Evolutionary conservation across 2,797 vertebrate species (phyloP).

Genomic region (Manis javanica): DNA sequence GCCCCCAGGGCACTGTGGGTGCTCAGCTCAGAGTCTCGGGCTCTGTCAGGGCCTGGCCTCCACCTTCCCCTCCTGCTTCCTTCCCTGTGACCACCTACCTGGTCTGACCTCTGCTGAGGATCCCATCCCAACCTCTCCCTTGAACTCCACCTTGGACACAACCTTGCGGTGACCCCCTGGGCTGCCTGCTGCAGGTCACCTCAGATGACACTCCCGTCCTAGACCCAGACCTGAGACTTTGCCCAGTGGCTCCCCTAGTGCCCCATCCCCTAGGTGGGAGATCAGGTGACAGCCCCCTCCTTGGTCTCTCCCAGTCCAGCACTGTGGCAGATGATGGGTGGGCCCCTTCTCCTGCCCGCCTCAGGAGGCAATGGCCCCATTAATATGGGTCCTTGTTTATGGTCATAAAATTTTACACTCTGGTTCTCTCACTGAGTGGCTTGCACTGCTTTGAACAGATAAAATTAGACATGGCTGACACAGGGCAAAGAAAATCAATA

Average conservation of each 20-base stretch:
- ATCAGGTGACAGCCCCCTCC: rapidly evolving
- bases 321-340: background rate
- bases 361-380: background rate
- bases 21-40: background rate
- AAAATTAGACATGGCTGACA: constrained; percentile 65
- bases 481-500: constrained; percentile 81
- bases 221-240: background rate
- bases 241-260: background rate
- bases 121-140: rapidly evolving
- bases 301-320: background rate
- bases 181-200: background rate
- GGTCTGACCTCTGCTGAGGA: background rate
- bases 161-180: rapidly evolving
- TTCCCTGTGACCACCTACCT: rapidly evolving
- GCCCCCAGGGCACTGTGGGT: rapidly evolving
- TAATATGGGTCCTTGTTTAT: background rate
- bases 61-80: background rate
- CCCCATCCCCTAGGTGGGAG: background rate
- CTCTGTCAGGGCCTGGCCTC: rapidly evolving
- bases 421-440: background rate
- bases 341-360: background rate
- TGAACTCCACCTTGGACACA: background rate
- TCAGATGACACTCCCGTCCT: background rate
- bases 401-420: background rate
- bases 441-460: constrained; percentile 76